phyloP scores from a whole-genome alignment of 53 echinoderm and acorn worm genomes.

The Apostichopus leukothele region DNA sequence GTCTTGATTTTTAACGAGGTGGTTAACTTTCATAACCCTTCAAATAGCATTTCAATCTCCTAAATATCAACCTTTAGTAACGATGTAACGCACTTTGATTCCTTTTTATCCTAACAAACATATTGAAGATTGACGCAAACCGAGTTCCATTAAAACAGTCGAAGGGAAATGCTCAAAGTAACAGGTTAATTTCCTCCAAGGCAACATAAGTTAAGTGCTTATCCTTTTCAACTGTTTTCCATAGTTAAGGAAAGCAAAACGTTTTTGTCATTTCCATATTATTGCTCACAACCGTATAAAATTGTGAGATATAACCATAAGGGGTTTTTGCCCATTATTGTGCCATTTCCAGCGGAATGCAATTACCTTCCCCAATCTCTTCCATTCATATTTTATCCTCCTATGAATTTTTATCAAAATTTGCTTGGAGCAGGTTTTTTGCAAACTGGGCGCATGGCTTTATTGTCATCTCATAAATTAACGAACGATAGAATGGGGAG shows the following conservation, averaged over 20 bases:
- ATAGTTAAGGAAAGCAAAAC: background rate
- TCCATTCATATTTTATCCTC: slow-evolving; percentile 40
- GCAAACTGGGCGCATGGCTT: background rate
- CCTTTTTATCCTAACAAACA: background rate
- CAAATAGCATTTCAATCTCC: too few relatives aligned
- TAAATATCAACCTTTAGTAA: too few relatives aligned
- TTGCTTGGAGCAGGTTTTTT: slow-evolving; percentile 5
- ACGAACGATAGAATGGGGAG: too few relatives aligned
- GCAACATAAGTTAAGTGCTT: background rate
- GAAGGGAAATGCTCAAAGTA: background rate
- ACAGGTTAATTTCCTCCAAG: background rate
- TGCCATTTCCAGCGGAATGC: background rate
- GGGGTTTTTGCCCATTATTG: slow-evolving; percentile 1
- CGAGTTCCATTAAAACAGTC: background rate
- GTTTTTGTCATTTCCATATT: slow-evolving; percentile 30
- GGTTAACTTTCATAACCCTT: too few relatives aligned
- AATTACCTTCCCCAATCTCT: slow-evolving; percentile 18
- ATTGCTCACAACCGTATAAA: background rate
- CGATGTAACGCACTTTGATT: background rate
- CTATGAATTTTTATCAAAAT: slow-evolving; percentile 24
- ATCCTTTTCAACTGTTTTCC: background rate
- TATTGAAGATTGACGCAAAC: background rate
- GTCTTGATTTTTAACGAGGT: too few relatives aligned
- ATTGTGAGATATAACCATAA: background rate
- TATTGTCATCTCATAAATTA: slow-evolving; percentile 16